Evolutionary conservation across 2,797 vertebrate species (phyloP), one percentile per base, ranked within the genome.

Genomic region (Anomalospiza imberbis): DNA sequence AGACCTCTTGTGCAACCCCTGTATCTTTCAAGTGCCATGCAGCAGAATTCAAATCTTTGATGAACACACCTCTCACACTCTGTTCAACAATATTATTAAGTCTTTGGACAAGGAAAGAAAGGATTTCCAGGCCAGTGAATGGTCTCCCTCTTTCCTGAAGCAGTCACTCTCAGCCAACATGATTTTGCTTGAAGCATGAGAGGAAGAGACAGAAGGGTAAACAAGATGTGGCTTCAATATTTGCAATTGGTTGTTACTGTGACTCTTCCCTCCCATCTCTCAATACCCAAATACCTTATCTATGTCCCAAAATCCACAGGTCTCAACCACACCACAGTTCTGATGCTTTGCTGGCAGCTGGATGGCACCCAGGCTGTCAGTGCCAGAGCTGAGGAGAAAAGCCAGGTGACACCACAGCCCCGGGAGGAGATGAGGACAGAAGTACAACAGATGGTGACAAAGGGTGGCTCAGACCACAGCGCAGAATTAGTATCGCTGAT

Each of bases 291-390:
- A n/a, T n/a, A n/a, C n/a, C n/a, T n/a, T 11, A 4, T 2, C 7
- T 45, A 51, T 4, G 15, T 68, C 29, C 55, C 38, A 8, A 73
- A 89, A 79, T 7, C 42, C 65, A 87, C 32, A 24, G 7, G 66
- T 25, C 67, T 31, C 22, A 8, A 17, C 12, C 4, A 48, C 13
- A 17, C 1, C 0, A 9, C 31, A 60, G 48, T 38, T 76, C 53
- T 66, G 40, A 16, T 0, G 0, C n/a, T 73, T 40, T 48, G 34
- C 25, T 45, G 26, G 53, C 17, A 47, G 19, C 10, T 3, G 13
- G 22, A 47, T 4, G 22, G 47, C 32, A 57, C 8, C 7, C 0
- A 0, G 13, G 8, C 38, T 21, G 4, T 3, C 53, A 57, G 65
- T 53, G 51, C 29, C 0, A 38, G 12, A 38, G 40, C 34, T 1